Evolutionary conservation across 2,888 invertebrate species (phyloP).

Genomic region (Apamea epomidion): DNA sequence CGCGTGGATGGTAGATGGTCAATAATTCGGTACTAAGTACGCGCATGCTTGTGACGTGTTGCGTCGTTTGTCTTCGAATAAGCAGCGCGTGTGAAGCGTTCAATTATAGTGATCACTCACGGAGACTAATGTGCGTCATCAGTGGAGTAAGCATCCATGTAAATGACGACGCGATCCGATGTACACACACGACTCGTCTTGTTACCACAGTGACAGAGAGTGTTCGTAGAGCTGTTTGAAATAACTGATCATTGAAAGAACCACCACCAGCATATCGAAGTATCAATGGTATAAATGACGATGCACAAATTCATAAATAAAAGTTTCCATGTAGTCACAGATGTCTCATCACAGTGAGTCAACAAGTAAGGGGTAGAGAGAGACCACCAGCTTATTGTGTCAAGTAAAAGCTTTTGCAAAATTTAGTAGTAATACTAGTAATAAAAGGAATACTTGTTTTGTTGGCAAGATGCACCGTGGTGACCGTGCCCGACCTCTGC

Average conservation of each 20-base stretch:
- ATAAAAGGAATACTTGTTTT: background rate
- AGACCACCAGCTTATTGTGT: background rate
- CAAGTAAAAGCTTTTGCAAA: background rate
- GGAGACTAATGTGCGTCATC: constrained; percentile 16
- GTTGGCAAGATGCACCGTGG: background rate
- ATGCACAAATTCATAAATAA: background rate
- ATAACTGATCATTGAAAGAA: background rate
- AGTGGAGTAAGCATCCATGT: constrained; percentile 18
- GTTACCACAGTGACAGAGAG: background rate
- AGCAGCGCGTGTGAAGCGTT: constrained; percentile 25
- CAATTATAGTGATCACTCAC: constrained; percentile 16
- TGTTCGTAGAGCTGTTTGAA: background rate
- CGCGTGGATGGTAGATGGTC: constrained; percentile 5
- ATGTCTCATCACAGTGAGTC: background rate
- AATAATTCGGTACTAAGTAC: constrained; percentile 32
- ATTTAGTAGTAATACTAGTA: too few species aligned
- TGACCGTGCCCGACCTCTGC: background rate
- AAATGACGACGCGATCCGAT: background rate
- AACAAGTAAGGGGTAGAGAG: background rate
- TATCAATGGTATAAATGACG: background rate
- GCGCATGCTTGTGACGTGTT: constrained; percentile 2
- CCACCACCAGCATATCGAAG: too few species aligned
- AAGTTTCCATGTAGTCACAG: background rate
- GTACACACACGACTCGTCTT: constrained; percentile 8
- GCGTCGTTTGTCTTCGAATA: constrained; percentile 40